Evolutionary conservation across 2,113 vertebrate species (phyloP).

Genomic region (Megalops atlanticus): DNA sequence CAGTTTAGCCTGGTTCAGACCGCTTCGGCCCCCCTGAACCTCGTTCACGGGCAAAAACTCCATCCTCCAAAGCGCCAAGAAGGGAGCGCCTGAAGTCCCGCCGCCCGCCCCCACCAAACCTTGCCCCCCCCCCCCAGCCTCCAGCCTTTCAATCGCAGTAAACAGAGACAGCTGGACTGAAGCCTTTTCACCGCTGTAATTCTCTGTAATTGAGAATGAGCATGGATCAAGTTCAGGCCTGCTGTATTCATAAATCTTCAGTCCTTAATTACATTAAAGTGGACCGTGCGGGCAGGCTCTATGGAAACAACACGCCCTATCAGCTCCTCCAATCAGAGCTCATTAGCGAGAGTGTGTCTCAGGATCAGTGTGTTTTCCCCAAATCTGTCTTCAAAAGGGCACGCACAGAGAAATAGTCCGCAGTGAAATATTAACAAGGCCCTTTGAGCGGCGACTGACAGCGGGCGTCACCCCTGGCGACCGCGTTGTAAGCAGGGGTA

Average conservation of each 20-base stretch:
- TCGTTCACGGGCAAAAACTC: constrained; percentile 84
- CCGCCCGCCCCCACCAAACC: no score
- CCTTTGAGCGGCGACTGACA: constrained; percentile 30
- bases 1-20: neutral
- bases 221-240: constrained; percentile 94
- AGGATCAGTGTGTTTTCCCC: constrained; percentile 64
- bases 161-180: constrained; percentile 87
- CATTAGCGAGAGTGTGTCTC: constrained; percentile 80
- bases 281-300: constrained; percentile 82
- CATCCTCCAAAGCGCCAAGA: constrained; percentile 74
- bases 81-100: constrained; percentile 71
- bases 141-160: constrained; percentile 82
- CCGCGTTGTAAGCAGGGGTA: constrained; percentile 1
- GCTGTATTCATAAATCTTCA: constrained; percentile 92
- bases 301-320: constrained; percentile 89
- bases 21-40: neutral
- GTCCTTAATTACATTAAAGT: constrained; percentile 94
- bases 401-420: constrained; percentile 16
- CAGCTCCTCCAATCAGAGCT: constrained; percentile 81
- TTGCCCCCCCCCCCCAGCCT: constrained; percentile 71
- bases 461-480: constrained; percentile 49
- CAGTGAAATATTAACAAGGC: constrained; percentile 67
- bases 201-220: constrained; percentile 87
- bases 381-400: constrained; percentile 43
- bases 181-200: constrained; percentile 84